Conservation (phyloP, 2,797 vertebrate genomes). For the Apogon talboti region DNA sequence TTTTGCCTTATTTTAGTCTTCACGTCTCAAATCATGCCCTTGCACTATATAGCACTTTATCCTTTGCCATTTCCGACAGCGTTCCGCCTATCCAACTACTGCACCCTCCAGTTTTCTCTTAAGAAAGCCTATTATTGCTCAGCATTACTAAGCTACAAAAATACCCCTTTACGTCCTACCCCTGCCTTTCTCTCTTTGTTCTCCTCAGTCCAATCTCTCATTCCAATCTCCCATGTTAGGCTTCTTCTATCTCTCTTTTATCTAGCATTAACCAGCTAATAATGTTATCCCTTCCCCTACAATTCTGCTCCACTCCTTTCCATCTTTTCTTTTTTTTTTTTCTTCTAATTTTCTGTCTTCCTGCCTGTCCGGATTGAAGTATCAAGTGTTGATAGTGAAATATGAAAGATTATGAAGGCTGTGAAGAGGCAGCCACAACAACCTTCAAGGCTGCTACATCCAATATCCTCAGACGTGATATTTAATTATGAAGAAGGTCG, state of each 20-base stretch:
- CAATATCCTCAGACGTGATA: neutral
- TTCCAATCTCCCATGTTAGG: conserved; percentile 21
- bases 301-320: neutral
- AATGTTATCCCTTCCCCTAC: conserved; percentile 19
- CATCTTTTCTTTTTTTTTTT: neutral
- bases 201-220: conserved; percentile 25
- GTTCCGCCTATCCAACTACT: conserved; percentile 32
- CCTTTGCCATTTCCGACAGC: conserved; percentile 32
- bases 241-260: conserved; percentile 20
- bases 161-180: conserved; percentile 31
- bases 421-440: neutral
- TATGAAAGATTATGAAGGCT: conserved; percentile 11
- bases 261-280: conserved; percentile 5
- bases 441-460: neutral
- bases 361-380: neutral
- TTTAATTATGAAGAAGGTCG: neutral
- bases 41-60: conserved; percentile 25
- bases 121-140: conserved; percentile 38
- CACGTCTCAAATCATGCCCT: conserved; percentile 32
- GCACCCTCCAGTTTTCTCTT: conserved; percentile 49
- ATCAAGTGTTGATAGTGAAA: conserved; percentile 10
- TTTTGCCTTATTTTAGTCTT: conserved; percentile 21
- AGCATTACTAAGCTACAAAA: conserved; percentile 44
- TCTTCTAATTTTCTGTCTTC: neutral
- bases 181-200: conserved; percentile 37